Evolutionary conservation across 2,888 invertebrate genomes (phyloP).

Genomic region (Brachyptera putata): DNA sequence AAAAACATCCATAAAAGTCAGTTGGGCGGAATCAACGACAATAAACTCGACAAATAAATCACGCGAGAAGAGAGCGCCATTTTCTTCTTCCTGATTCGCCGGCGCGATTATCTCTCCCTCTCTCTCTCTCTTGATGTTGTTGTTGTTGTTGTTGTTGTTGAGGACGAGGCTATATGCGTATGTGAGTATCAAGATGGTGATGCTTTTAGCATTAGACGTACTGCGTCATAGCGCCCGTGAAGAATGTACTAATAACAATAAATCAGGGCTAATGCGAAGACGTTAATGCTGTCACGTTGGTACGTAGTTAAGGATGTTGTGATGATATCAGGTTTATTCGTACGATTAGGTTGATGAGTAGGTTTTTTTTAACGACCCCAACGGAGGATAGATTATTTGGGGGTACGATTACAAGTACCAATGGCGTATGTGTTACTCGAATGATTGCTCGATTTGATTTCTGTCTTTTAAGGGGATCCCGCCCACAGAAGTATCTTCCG

Average conservation of each 20-base stretch:
- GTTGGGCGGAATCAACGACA: conserved; percentile 44
- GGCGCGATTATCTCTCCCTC: conserved; percentile 39
- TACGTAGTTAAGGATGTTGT: too few relatives aligned
- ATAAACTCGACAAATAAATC: conserved; percentile 45
- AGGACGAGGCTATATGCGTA: too few relatives aligned
- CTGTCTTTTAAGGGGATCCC: too few relatives aligned
- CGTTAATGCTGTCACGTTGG: background rate
- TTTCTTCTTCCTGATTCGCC: conserved; percentile 41
- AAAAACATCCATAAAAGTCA: conserved; percentile 44
- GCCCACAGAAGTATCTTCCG: too few relatives aligned
- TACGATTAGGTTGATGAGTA: too few relatives aligned
- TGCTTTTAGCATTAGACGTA: conserved; percentile 10
- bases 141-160: too few relatives aligned
- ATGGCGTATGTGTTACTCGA: too few relatives aligned
- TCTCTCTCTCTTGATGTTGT: background rate
- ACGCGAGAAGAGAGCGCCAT: conserved; percentile 38
- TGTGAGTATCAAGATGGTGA: conserved; percentile 17
- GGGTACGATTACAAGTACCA: too few relatives aligned
- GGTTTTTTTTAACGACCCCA: too few relatives aligned
- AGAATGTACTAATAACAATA: conserved; percentile 7
- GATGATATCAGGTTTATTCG: too few relatives aligned
- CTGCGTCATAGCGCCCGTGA: conserved; percentile 7
- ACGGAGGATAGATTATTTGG: too few relatives aligned
- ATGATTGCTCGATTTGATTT: too few relatives aligned
- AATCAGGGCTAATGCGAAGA: background rate